Percentiles rank a stretch among this genome's conserved stretches.
Evolutionary conservation across 2,113 vertebrate genomes (phyloP).

Genomic region (Ondatra zibethicus): DNA sequence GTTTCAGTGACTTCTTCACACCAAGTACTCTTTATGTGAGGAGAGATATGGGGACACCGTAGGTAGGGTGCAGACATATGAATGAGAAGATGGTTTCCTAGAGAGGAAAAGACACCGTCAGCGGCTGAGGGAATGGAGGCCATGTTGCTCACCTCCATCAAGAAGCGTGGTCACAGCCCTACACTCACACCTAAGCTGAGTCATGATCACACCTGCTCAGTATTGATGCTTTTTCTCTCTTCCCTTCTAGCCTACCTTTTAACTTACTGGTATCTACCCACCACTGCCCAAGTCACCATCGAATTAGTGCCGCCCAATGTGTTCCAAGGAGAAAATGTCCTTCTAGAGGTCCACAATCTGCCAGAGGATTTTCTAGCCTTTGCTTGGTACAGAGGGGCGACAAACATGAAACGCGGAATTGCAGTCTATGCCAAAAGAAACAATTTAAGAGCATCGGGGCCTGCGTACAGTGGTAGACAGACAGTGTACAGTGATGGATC

Average conservation of each 20-base stretch:
- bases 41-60: background rate
- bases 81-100: background rate
- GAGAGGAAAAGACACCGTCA: background rate
- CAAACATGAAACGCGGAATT: accelerated
- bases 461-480: accelerated
- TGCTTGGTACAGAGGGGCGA: background rate
- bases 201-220: background rate
- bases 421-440: accelerated
- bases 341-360: background rate
- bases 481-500: background rate
- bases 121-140: background rate
- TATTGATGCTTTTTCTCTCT: background rate
- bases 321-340: background rate
- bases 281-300: background rate
- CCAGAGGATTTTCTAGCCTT: background rate
- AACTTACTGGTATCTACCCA: background rate
- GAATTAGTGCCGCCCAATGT: background rate
- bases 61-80: background rate
- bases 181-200: background rate
- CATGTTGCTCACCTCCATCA: background rate
- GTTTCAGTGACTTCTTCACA: background rate
- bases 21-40: too few species aligned
- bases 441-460: accelerated
- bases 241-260: background rate
- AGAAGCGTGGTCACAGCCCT: background rate